phyloP scores from a whole-genome alignment of 2,113 vertebrate genomes.

The Diadophis punctatus region DNA sequence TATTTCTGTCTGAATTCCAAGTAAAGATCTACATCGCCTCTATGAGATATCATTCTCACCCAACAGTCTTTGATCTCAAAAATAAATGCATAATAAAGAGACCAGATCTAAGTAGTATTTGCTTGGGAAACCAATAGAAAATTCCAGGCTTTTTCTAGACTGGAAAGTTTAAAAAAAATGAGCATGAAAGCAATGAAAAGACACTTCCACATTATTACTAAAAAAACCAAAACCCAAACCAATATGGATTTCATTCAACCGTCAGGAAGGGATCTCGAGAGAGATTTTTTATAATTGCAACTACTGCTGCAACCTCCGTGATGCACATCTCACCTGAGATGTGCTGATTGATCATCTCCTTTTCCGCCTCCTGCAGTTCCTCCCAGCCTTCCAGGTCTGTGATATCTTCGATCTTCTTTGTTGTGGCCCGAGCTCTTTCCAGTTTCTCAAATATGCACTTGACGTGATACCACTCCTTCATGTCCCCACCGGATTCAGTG shows the following conservation, averaged over 20 bases:
- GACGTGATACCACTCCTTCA: conserved; percentile 98
- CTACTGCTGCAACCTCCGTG: neutral
- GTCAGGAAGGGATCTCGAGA: neutral
- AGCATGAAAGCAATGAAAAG: neutral
- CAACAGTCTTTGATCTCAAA: neutral
- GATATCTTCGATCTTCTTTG: conserved; percentile 94
- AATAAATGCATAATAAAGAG: neutral
- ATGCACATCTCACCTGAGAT: conserved; percentile 75
- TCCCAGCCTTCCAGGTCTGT: conserved; percentile 97
- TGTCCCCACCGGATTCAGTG: conserved; percentile 92
- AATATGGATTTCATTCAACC: neutral
- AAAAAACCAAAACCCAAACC: neutral
- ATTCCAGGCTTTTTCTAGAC: neutral
- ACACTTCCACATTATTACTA: neutral
- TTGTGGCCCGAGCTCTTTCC: conserved; percentile 88
- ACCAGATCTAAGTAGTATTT: neutral
- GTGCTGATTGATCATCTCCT: conserved; percentile 83
- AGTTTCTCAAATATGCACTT: conserved; percentile 98
- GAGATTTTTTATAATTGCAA: neutral
- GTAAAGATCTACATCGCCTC: no score
- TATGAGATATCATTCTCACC: no score
- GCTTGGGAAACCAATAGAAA: neutral
- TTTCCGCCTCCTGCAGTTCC: conserved; percentile 88
- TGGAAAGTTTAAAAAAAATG: neutral
- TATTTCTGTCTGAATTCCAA: no score